Conservation (phyloP, 2,888 invertebrate species). For the Frankliniella intonsa region DNA sequence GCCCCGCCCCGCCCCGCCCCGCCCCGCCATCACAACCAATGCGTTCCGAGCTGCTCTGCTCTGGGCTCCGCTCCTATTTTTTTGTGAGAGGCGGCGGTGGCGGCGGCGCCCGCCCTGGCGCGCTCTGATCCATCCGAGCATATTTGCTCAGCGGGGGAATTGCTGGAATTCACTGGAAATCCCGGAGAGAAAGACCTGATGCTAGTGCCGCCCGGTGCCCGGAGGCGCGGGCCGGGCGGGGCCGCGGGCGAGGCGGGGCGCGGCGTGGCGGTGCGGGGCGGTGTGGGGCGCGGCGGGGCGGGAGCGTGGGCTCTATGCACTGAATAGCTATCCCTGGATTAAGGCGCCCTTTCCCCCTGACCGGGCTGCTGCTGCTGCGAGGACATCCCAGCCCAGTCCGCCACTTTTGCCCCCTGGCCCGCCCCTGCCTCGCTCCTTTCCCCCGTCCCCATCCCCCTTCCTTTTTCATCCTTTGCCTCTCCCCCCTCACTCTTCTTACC, state of each 20-base stretch:
- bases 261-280: neutral
- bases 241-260: neutral
- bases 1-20: too few species aligned
- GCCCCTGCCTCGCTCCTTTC: neutral
- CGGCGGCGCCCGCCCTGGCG: neutral
- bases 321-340: neutral
- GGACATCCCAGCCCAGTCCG: neutral
- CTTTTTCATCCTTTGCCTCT: too few species aligned
- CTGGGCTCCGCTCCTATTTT: neutral
- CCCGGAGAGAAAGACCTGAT: neutral
- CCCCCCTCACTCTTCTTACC: too few species aligned
- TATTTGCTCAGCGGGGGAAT: slow-evolving; percentile 17
- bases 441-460: too few species aligned
- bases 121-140: slow-evolving; percentile 21
- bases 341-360: neutral
- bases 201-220: neutral
- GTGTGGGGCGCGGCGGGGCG: neutral
- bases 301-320: neutral
- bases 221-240: neutral
- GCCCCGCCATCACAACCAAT: neutral
- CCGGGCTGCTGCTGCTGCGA: neutral
- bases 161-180: slow-evolving; percentile 25
- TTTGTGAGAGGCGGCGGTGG: neutral
- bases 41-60: too few species aligned
- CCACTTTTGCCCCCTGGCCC: neutral